A percentile compares a stretch with the other conserved stretches of the same genome.
These are phyloP conservation scores for Xanthia togata DNA, from an alignment of 2,888 invertebrate species.

Conservation along the genomic window DNA sequence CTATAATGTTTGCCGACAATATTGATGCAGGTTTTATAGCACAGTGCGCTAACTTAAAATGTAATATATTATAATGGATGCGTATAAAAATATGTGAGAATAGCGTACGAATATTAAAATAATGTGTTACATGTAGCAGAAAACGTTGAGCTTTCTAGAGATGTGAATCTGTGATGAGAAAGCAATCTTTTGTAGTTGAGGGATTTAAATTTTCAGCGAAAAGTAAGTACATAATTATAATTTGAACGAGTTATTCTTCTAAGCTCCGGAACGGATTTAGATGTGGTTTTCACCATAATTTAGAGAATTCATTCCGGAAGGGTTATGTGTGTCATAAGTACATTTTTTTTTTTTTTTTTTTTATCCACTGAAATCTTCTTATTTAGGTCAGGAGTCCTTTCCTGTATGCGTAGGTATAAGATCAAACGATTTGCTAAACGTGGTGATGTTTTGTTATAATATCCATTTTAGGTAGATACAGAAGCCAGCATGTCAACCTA, in stretches of 20 bases:
- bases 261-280: no score
- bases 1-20: constrained; percentile 33
- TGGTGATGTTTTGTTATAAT: not conserved
- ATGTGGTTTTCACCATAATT: no score
- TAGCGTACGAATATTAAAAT: constrained; percentile 27
- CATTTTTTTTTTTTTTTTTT: no score
- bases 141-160: constrained; percentile 18
- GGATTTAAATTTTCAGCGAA: not conserved
- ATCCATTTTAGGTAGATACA: not conserved
- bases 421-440: not conserved
- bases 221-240: not conserved
- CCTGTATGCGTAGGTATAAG: no score
- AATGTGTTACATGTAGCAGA: constrained; percentile 1
- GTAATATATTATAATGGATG: constrained; percentile 36
- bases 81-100: constrained; percentile 19
- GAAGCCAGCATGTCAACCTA: no score
- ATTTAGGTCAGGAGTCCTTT: not conserved
- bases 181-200: not conserved
- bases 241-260: no score
- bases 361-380: no score
- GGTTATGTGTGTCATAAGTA: no score
- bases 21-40: constrained; percentile 17
- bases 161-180: not conserved
- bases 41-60: constrained; percentile 21
- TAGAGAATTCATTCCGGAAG: no score